phyloP scores from a whole-genome alignment of 2,113 vertebrate species.

The Aphyosemion australe region DNA sequence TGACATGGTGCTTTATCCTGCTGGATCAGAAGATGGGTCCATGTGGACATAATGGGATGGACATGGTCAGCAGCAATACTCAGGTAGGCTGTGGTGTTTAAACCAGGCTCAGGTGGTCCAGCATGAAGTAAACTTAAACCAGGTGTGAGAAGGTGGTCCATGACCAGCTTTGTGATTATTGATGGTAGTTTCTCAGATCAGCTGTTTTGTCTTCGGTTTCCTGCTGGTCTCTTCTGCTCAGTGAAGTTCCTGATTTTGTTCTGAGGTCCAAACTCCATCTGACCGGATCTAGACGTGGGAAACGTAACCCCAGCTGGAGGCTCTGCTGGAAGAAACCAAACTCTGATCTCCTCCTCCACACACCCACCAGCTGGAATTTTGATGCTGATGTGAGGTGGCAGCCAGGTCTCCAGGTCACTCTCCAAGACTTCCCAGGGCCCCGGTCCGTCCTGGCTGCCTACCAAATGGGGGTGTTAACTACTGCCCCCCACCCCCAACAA shows the following conservation, averaged over 20 bases:
- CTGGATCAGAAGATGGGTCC: too few relatives aligned
- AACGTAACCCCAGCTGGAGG: background rate
- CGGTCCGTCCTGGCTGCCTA: constrained; percentile 31
- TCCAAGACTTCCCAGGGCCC: constrained; percentile 39
- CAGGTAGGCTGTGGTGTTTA: too few relatives aligned
- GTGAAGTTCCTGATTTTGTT: background rate
- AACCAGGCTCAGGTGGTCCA: too few relatives aligned
- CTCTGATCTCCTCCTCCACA: constrained; percentile 9
- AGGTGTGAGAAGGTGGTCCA: too few relatives aligned
- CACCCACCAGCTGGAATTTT: constrained; percentile 4
- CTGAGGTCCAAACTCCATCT: background rate
- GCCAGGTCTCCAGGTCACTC: constrained; percentile 59
- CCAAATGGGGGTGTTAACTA: constrained; percentile 26
- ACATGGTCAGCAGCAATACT: too few relatives aligned
- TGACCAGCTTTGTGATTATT: too few relatives aligned
- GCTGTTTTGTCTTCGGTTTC: too few relatives aligned
- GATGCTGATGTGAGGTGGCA: constrained; percentile 56
- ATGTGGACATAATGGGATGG: too few relatives aligned
- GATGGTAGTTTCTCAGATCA: too few relatives aligned
- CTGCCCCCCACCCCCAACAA: constrained; percentile 3
- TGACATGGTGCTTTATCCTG: too few relatives aligned
- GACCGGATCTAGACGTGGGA: constrained; percentile 5
- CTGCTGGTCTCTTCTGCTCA: too few relatives aligned
- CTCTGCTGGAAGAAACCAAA: constrained; percentile 1
- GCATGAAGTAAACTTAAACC: too few relatives aligned